phyloP scores from a whole-genome alignment of 2,888 invertebrate species.

The Phania funesta region DNA sequence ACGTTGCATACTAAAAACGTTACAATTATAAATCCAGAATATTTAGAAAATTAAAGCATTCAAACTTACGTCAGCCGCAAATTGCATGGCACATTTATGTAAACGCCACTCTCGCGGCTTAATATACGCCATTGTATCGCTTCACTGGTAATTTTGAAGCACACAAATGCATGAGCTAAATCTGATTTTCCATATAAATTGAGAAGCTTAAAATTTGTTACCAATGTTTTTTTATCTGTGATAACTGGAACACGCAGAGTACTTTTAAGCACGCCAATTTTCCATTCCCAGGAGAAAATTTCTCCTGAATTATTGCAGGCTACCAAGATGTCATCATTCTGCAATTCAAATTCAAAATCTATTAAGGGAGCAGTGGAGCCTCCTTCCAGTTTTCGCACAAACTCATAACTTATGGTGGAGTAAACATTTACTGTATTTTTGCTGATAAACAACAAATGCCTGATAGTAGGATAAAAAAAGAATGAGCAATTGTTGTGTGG shows the following conservation, averaged over 20 bases:
- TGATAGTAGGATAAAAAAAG: slow-evolving; percentile 73
- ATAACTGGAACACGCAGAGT: slow-evolving; percentile 60
- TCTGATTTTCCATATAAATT: slow-evolving; percentile 72
- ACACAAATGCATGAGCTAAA: slow-evolving; percentile 74
- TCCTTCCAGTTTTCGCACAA: slow-evolving; percentile 83
- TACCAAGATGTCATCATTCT: slow-evolving; percentile 80
- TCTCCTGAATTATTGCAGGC: slow-evolving; percentile 83
- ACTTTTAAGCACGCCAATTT: slow-evolving; percentile 81
- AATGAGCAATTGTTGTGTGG: neutral
- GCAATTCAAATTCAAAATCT: slow-evolving; percentile 81
- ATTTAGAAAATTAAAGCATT: neutral
- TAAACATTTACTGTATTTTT: slow-evolving; percentile 84
- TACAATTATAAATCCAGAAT: neutral
- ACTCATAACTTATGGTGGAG: slow-evolving; percentile 85
- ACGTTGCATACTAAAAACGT: slow-evolving; percentile 65
- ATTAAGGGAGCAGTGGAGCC: slow-evolving; percentile 82
- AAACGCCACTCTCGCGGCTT: slow-evolving; percentile 69
- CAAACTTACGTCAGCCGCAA: slow-evolving; percentile 72
- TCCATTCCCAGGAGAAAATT: slow-evolving; percentile 84
- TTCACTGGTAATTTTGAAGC: slow-evolving; percentile 2
- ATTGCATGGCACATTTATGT: slow-evolving; percentile 61
- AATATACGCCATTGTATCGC: slow-evolving; percentile 71
- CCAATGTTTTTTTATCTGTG: neutral
- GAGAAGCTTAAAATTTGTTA: slow-evolving; percentile 74
- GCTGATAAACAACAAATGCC: slow-evolving; percentile 84